Conservation (phyloP, 2,113 vertebrate genomes). For the Corythornis vintsioides region DNA sequence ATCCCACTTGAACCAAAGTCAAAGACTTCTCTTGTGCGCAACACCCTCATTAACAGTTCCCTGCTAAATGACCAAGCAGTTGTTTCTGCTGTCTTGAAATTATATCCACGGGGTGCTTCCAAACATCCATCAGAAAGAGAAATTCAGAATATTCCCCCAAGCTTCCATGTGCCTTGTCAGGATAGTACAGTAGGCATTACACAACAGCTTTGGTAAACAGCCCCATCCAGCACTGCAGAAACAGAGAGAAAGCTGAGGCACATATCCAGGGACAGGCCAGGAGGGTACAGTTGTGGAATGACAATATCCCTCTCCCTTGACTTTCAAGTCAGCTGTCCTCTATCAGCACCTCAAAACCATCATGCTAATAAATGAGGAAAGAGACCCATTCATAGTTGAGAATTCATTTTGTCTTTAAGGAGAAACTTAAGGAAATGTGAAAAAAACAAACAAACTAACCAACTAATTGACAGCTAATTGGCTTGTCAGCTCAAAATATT, state of each 20-base stretch:
- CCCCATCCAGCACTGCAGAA: neutral
- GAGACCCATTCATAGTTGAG: neutral
- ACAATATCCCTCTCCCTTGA: neutral
- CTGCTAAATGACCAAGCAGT: neutral
- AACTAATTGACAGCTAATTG: neutral
- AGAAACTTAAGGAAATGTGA: neutral
- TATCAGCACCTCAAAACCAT: neutral
- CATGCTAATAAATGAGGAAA: neutral
- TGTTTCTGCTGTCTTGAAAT: neutral
- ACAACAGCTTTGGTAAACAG: neutral
- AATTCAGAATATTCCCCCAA: neutral
- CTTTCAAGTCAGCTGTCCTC: neutral
- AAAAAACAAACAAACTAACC: neutral
- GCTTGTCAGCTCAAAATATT: neutral
- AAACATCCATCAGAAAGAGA: neutral
- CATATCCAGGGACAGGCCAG: neutral
- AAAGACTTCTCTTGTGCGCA: neutral
- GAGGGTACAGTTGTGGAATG: neutral
- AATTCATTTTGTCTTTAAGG: neutral
- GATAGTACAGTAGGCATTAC: neutral
- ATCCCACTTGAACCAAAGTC: neutral
- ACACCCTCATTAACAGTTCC: neutral
- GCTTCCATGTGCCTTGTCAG: neutral
- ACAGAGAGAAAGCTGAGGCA: neutral
- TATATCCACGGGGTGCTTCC: neutral